Evolutionary conservation across 1,140 invertebrate species (phyloP), one percentile per base, ranked within the genome.

Genomic region (Lepidurus arcticus): DNA sequence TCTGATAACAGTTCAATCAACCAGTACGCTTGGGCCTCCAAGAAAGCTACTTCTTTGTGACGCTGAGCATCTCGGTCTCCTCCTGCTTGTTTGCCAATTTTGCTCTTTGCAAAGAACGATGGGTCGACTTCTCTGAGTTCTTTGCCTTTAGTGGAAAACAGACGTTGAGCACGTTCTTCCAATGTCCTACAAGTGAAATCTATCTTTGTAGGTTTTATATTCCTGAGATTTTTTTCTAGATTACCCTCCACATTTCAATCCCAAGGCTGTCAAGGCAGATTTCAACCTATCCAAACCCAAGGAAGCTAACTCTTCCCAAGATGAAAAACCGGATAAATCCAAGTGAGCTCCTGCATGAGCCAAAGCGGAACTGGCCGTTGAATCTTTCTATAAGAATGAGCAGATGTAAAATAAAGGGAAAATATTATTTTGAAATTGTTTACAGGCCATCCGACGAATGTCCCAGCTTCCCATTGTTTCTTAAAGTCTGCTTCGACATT

Each of bases 231-330:
- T 6, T 76, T 47, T 76, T 44, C 26, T 53, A 47, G 82, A 83
- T 84, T 85, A 90, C 90, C 97, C 98, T 78, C 98, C 98, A 88
- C 98, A 99, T 86, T 99, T 99, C 0, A 99, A 87, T 1, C 95
- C 95, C n/a, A 99, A 85, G 7, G 97, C 98, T 90, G 98, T 93
- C 1, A 99, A 86, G 10, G 97, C 98, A 16, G 95, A 97, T 85
- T 99, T 99, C 2, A 99, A 88, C 84, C 98, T 90, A 88, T 99
- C 98, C 80, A 99, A 85, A 65, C 98, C 98, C 7, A 99, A 86
- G 8, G 96, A 98, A 3, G 96, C 96, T 79, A 99, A 86, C 86
- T 99, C 98, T 86, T 99, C 96, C 91, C 93, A 95, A n/a, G 94
- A 97, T 21, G 87, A 88, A 85, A 99, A 99, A 0, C 95, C 95